Evolutionary conservation across 2,113 vertebrate species (phyloP), one percentile per base, ranked within the genome.

Genomic region (Stigmatopora argus): DNA sequence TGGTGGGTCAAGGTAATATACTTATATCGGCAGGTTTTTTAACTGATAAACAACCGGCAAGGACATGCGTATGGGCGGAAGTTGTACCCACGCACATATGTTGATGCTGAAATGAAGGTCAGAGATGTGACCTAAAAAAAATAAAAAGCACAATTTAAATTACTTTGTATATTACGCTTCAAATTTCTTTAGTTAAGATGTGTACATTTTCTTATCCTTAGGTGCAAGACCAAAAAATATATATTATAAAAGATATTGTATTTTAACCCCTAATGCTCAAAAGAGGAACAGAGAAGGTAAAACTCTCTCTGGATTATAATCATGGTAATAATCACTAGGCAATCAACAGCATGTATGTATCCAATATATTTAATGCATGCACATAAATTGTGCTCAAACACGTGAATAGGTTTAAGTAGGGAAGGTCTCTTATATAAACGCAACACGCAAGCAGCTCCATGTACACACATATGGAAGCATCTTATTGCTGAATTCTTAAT

Each of bases 391-490:
- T 47, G 47, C 38, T 7, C 55, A 52, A 58, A 79, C 81, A 84
- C 77, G 81, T 75, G 63, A 82, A 79, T 76, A 73, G 65, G 84
- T 85, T 80, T 64, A 41, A 41, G 38, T 41, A 67, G 31, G 47
- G 44, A 55, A 73, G 78, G 72, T 73, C 82, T 76, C 71, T 57
- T 74, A 79, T 85, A 75, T 76, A 83, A 81, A 83, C 81, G 65
- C 38, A 60, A 65, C 70, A 75, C 59, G 70, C 74, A 83, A 72
- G 69, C 63, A 46, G 58, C 72, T 64, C 72, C 73, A 78, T 71
- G 51, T 62, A 78, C 81, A 84, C 73, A 74, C 78, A 90, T 85
- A 89, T 86, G 85, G 82, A 87, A 82, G 57, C 65, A 52, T 78
- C 85, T 82, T 75, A 74, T 77, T 58, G 65, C 79, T 83, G 83